Percentiles rank a stretch among this genome's conserved stretches.
Evolutionary conservation across 2,797 vertebrate genomes (phyloP).

Genomic region (Lepilemur ruficaudatus): DNA sequence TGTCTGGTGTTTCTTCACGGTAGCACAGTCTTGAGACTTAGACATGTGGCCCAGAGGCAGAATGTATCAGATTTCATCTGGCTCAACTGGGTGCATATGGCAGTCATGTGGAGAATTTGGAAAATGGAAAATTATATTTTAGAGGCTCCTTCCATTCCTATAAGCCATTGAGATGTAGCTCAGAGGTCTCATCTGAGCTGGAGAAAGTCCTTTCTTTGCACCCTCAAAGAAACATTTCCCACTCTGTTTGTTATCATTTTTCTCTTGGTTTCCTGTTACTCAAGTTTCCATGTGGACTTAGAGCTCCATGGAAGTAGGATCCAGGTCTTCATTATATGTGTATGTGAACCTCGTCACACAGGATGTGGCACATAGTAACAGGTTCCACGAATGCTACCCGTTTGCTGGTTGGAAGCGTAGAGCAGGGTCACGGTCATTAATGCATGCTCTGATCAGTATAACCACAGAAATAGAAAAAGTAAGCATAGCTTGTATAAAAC

Average conservation of each 20-base stretch:
- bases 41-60: neutral
- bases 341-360: neutral
- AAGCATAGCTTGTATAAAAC: neutral
- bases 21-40: neutral
- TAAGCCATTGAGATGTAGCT: neutral
- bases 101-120: neutral
- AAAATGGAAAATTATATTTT: neutral
- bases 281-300: neutral
- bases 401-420: neutral
- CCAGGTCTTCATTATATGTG: neutral
- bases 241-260: neutral
- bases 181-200: neutral
- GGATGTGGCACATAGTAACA: neutral
- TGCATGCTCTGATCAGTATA: accelerated
- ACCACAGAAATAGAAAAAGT: neutral
- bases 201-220: neutral
- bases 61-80: neutral
- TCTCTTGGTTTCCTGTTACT: neutral
- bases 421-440: neutral
- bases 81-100: neutral
- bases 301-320: neutral
- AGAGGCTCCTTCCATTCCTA: neutral
- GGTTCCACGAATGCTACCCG: neutral
- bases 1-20: neutral
- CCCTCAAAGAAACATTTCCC: neutral